Conservation (phyloP, 2,113 vertebrate species). For the Limnothrissa miodon region DNA sequence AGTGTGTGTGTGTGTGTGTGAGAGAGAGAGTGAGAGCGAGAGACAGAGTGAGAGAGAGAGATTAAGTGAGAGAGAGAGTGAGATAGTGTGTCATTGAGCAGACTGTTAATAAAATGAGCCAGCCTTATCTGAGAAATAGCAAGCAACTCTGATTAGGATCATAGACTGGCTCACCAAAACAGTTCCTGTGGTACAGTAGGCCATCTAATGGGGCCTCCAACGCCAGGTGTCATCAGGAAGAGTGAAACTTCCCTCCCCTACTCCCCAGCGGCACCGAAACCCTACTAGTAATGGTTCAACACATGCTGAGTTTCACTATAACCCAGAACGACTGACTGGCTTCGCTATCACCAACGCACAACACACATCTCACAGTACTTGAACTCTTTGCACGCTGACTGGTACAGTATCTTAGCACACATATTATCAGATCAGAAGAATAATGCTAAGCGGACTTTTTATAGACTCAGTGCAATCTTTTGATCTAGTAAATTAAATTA, state of each 20-base stretch:
- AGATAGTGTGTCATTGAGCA: background rate
- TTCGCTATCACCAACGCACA: background rate
- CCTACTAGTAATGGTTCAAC: background rate
- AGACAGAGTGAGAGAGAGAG: constrained; percentile 3
- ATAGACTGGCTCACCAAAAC: background rate
- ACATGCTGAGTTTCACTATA: background rate
- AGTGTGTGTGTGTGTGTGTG: background rate
- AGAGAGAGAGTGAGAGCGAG: background rate
- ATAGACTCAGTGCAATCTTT: constrained; percentile 48
- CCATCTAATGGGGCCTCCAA: background rate
- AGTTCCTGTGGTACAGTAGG: background rate
- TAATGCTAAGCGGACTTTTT: constrained; percentile 26
- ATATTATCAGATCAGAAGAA: constrained; percentile 26
- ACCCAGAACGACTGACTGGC: background rate
- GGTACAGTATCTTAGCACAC: background rate
- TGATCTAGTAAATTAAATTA: constrained; percentile 64
- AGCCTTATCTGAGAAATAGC: constrained; percentile 3
- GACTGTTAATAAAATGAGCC: constrained; percentile 16
- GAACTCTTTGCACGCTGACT: constrained; percentile 9
- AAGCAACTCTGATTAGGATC: constrained; percentile 14
- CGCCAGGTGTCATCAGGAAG: background rate
- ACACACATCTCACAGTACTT: background rate
- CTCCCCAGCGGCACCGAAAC: background rate
- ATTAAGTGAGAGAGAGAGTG: background rate
- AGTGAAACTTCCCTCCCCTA: background rate